Conservation (phyloP, 2,113 vertebrate genomes). For the Bolborhynchus lineola region DNA sequence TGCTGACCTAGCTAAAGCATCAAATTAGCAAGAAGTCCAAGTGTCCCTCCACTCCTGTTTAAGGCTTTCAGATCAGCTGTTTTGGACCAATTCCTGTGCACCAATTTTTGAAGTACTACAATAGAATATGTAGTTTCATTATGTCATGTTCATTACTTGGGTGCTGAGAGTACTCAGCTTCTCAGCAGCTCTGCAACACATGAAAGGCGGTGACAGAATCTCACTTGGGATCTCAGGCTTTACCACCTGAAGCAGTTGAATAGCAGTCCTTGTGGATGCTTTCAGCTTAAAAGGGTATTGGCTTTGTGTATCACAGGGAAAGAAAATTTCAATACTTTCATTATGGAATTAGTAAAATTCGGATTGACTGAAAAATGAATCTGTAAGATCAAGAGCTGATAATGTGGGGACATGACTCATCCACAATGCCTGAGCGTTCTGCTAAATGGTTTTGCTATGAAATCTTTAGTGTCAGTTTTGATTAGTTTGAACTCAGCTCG, state of each 20-base stretch:
- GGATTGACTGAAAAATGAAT: not conserved
- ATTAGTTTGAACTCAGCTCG: not conserved
- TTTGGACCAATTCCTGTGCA: not conserved
- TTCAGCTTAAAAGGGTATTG: not conserved
- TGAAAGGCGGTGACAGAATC: not conserved
- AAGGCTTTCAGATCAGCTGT: not conserved
- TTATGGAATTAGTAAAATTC: not conserved
- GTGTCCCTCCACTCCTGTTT: not conserved
- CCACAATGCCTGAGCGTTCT: not conserved
- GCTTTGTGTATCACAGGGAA: not conserved
- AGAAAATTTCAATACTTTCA: not conserved
- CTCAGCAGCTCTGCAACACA: not conserved
- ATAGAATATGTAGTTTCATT: not conserved
- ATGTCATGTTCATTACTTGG: not conserved
- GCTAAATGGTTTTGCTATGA: not conserved
- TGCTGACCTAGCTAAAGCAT: not conserved
- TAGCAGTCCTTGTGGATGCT: not conserved
- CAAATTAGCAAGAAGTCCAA: constrained; percentile 7
- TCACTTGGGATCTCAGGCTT: not conserved
- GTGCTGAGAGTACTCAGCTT: not conserved
- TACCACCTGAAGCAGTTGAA: not conserved
- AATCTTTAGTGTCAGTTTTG: not conserved
- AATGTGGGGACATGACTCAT: not conserved
- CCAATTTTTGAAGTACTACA: not conserved
- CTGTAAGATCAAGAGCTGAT: not conserved